Evolutionary conservation across 2,888 invertebrate species (phyloP), one percentile per base, ranked within the genome.

Genomic region (Ypsolopha scabrella): DNA sequence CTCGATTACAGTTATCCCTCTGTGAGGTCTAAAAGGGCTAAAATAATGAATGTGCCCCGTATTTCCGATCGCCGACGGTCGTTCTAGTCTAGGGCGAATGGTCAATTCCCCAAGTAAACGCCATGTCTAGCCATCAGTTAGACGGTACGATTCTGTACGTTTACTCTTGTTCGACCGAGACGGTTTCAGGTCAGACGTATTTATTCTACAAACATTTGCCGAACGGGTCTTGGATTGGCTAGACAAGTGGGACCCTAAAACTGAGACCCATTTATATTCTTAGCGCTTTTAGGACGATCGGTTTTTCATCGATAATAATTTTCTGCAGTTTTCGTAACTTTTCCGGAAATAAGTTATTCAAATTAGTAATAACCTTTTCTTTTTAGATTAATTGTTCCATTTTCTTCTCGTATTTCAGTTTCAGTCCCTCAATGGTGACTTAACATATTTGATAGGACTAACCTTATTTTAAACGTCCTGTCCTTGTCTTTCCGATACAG

Each of bases 101-200:
- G 54, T 51, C 57, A 57, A 55, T 55, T 53, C 53, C 14, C 34
- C 46, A 45, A 46, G 56, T 56, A 55, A 55, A 55, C 35, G 45
- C 50, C 48, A 41, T 50, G 50, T 51, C 48, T 36, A n/a, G 43
- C 43, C 34, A 52, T 52, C 48, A 52, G 52, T 36, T 46, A 45
- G 14, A n/a, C 37, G 24, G 24, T 24, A 24, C 24, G 24, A 24
- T 24, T 24, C 24, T 24, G 24, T 24, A 24, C 45, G 38, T 6
- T 7, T 46, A 46, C 11, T 45, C 46, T 46, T 11, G 33, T 35
- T 46, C 11, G 46, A n/a, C 43, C 11, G 46, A 24, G 75, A 74
- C 78, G 68, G 68, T 72, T 80, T 70, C 67, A 64, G 80, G 80
- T 76, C 72, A 70, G 70, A 73, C 64, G 72, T 77, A 75, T 80